These are phyloP conservation scores for Hetaerina titia DNA, from an alignment of 2,888 invertebrate species.

Conservation along the genomic window DNA sequence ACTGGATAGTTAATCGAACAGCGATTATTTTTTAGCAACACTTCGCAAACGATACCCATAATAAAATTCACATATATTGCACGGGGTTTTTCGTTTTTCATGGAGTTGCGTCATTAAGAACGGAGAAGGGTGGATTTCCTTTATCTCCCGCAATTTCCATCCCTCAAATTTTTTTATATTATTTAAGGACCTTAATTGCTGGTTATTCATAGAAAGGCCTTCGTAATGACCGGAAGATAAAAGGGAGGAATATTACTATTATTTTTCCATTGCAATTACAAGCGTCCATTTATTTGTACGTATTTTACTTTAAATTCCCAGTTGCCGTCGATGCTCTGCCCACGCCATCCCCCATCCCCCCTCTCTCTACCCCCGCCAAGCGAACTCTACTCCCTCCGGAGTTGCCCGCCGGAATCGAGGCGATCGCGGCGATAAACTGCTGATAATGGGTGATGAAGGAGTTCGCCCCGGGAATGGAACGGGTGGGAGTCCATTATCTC, in stretches of 20 bases:
- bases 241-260: background rate
- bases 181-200: background rate
- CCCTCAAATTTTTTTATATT: background rate
- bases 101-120: background rate
- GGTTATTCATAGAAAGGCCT: constrained; percentile 10
- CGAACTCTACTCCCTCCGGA: background rate
- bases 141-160: background rate
- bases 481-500: constrained; percentile 13
- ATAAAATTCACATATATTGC: background rate
- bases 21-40: background rate
- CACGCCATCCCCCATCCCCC: background rate
- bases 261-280: background rate
- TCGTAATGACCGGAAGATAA: background rate
- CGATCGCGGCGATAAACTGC: background rate
- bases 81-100: background rate
- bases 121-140: background rate
- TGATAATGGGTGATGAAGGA: constrained; percentile 40
- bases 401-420: background rate
- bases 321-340: background rate
- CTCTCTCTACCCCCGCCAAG: background rate
- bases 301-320: constrained; percentile 4
- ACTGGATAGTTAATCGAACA: background rate
- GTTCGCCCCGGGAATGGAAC: background rate
- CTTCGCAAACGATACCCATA: constrained; percentile 9
- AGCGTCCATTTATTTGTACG: background rate